phyloP scores from a whole-genome alignment of 2,888 invertebrate genomes.

The Lepidocyrtinus sp. region DNA sequence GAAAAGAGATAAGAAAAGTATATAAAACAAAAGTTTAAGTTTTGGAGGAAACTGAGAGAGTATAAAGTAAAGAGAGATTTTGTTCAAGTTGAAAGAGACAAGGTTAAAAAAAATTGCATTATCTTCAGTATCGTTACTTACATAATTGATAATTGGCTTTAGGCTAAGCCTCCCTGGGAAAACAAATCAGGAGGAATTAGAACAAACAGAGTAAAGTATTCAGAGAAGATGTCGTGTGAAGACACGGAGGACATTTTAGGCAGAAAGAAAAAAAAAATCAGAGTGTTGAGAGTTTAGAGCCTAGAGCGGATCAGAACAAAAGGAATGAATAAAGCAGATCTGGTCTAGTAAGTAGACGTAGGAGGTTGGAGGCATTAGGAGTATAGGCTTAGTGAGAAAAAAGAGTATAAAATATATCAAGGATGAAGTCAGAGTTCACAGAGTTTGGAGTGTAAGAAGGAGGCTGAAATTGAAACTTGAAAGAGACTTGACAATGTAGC shows the following conservation, averaged over 20 bases:
- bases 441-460: too few species aligned
- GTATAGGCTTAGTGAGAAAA: too few species aligned
- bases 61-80: slow-evolving; percentile 1
- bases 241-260: slow-evolving; percentile 3
- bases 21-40: too few species aligned
- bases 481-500: too few species aligned
- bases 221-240: background rate
- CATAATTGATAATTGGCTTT: background rate
- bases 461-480: background rate
- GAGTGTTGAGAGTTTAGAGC: background rate
- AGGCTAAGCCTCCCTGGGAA: too few species aligned
- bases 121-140: background rate
- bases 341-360: background rate
- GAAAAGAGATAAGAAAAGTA: slow-evolving; percentile 4
- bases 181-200: background rate
- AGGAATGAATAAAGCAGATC: background rate
- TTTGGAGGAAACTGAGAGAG: too few species aligned
- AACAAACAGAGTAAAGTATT: background rate
- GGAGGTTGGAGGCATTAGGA: background rate
- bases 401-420: background rate
- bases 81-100: slow-evolving; percentile 13
- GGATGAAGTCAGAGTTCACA: background rate
- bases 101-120: slow-evolving; percentile 29
- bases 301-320: background rate
- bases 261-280: background rate